These are phyloP conservation scores for Drosophila anomelani DNA, from an alignment of 2,888 invertebrate species.

Conservation along the genomic window DNA sequence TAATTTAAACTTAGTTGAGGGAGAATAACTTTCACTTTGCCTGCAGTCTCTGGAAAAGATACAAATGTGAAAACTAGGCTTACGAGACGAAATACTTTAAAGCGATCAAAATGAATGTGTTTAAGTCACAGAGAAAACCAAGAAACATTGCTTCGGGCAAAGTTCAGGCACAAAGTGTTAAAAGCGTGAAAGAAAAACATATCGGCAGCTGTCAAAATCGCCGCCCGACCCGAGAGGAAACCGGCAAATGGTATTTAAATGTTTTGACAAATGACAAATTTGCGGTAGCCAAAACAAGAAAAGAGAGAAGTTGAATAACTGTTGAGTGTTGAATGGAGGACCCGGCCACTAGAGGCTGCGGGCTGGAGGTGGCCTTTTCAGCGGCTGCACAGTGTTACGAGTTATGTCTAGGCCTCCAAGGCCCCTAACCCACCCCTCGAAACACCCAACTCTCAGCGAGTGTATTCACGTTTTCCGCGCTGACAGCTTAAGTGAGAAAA, in stretches of 20 bases:
- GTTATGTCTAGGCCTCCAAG: conserved; percentile 7
- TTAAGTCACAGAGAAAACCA: conserved; percentile 36
- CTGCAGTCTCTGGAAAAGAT: not conserved
- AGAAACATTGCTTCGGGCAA: conserved; percentile 44
- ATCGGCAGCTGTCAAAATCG: conserved; percentile 74
- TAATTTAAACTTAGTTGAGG: conserved; percentile 28
- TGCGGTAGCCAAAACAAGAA: conserved; percentile 66
- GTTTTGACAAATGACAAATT: conserved; percentile 81
- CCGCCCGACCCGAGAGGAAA: conserved; percentile 32
- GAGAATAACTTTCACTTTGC: conserved; percentile 42
- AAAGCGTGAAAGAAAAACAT: conserved; percentile 67
- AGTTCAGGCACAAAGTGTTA: conserved; percentile 62
- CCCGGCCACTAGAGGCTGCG: conserved; percentile 19
- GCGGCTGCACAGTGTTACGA: conserved; percentile 12
- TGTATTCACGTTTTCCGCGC: conserved; percentile 63
- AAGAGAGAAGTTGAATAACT: conserved; percentile 40
- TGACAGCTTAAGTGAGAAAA: conserved; percentile 78
- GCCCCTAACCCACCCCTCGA: conserved; percentile 4
- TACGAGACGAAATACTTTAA: conserved; percentile 27
- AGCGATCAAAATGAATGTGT: conserved; percentile 44
- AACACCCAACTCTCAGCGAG: conserved; percentile 13
- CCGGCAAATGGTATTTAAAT: conserved; percentile 78
- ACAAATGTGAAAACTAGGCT: conserved; percentile 14
- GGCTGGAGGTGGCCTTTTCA: conserved; percentile 50
- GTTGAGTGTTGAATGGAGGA: conserved; percentile 13